Base-by-base conservation (phyloP, 2,888 invertebrate species). In the Noctua janthe region DNA sequence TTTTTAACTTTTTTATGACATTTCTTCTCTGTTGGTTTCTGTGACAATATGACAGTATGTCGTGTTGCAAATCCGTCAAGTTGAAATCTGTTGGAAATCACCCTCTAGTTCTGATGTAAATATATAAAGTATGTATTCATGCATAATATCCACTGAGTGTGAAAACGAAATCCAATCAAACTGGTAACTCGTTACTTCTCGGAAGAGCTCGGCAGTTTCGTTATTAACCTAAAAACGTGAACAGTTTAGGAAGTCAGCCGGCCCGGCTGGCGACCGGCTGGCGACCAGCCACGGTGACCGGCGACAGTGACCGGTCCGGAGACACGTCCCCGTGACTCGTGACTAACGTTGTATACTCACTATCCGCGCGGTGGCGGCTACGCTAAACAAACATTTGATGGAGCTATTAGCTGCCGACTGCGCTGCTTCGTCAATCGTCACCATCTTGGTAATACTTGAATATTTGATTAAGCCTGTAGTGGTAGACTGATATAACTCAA, bases 321-420 rank as follows among this genome's bases (percentile, higher is more conserved):
- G 56, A 66, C 35, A 71, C 76, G 71, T 43, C 10, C 59, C 64
- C 39, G 39, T 39, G 39, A 39, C 4, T 39, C 80, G 71, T 66
- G 72, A 84, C 81, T 81, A 76, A 78, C 72, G 74, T 78, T 75
- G 71, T 69, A 35, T 78, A 73, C 78, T 54, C 74, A 85, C 77
- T 72, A 77, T 54, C 67, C 71, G 73, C 43, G 74, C 85, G 49
- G 64, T 49, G 72, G 66, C 74, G 71, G 62, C 71, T 35, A 56
- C 39, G 56, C 76, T 29, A 23, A 10, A 67, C 76, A 35, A 76
- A 71, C 43, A 49, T 67, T 71, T 67, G 56, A 66, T 39, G 49
- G 64, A 72, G 62, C 74, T 56, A 64, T 71, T 72, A 73, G 80
- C 74, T 56, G 20, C 76, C 54, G 76, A 39, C 62, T 39, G 49